These are phyloP conservation scores for Parauchenoglanis ngamensis DNA, from an alignment of 2,797 vertebrate genomes.

Conservation along the genomic window DNA sequence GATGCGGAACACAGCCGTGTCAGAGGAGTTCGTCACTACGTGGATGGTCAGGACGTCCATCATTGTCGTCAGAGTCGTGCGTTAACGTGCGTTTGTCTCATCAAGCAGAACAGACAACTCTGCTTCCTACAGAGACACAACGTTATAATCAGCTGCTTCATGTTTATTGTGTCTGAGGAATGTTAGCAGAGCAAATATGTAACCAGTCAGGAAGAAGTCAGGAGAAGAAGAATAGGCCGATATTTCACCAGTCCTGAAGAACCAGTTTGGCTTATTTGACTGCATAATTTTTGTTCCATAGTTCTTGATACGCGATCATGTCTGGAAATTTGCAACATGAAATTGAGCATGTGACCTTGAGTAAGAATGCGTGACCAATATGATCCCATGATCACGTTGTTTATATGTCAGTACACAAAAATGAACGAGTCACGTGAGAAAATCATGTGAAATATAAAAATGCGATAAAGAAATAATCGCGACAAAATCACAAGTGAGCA, in stretches of 20 bases:
- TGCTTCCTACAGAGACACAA: background rate
- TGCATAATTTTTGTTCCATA: background rate
- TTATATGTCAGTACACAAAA: background rate
- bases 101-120: background rate
- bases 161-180: background rate
- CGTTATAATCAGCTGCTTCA: background rate
- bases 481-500: background rate
- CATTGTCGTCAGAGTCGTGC: background rate
- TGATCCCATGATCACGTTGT: background rate
- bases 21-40: slow-evolving; percentile 53
- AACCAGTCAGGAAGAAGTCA: background rate
- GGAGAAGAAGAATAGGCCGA: background rate
- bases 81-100: background rate
- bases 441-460: background rate
- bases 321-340: background rate
- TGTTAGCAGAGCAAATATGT: slow-evolving; percentile 5
- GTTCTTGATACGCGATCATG: too few species aligned
- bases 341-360: background rate
- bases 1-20: slow-evolving; percentile 57
- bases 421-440: background rate
- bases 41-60: slow-evolving; percentile 56
- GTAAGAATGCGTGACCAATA: background rate
- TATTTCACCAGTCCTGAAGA: background rate
- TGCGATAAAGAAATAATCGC: too few species aligned
- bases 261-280: slow-evolving; percentile 14